Conservation (phyloP, 1,140 invertebrate genomes). For the Temnothorax curvispinosus region DNA sequence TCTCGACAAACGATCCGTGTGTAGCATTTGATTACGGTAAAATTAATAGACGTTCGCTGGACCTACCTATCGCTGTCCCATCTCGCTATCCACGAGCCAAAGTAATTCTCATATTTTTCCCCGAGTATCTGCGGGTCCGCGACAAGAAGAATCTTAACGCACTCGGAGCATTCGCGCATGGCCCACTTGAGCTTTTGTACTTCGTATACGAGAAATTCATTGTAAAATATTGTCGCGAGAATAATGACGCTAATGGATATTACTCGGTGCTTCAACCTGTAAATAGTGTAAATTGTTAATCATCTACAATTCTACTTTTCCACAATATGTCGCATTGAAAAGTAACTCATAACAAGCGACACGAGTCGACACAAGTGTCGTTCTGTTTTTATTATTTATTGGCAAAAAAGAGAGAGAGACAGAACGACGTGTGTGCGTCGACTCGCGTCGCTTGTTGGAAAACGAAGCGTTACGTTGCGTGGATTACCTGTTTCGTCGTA, state of each 20-base stretch:
- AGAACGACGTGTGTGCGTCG: too few relatives aligned
- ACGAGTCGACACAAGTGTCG: too few relatives aligned
- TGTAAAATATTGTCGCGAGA: constrained; percentile 84
- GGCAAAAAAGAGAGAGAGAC: too few relatives aligned
- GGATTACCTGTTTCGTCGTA: constrained; percentile 78
- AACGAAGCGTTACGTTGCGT: too few relatives aligned
- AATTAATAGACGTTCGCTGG: constrained; percentile 14
- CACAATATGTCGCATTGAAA: constrained; percentile 5
- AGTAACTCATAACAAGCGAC: not conserved
- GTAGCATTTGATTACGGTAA: not conserved
- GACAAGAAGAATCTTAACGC: constrained; percentile 92
- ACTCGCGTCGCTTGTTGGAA: too few relatives aligned
- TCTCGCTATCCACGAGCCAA: constrained; percentile 86
- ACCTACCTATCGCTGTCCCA: constrained; percentile 94
- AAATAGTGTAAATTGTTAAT: constrained; percentile 50
- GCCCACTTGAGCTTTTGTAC: constrained; percentile 87
- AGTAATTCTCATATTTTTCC: constrained; percentile 89
- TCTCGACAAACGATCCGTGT: not conserved
- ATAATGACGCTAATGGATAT: constrained; percentile 75
- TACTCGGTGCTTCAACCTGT: constrained; percentile 80
- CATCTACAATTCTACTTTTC: constrained; percentile 14
- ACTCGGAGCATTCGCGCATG: constrained; percentile 86
- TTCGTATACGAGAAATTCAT: constrained; percentile 87
- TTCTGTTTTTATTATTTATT: too few relatives aligned
- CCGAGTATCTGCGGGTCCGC: constrained; percentile 98